phyloP scores from a whole-genome alignment of 2,888 invertebrate species.

The Xestia rhomboidea region DNA sequence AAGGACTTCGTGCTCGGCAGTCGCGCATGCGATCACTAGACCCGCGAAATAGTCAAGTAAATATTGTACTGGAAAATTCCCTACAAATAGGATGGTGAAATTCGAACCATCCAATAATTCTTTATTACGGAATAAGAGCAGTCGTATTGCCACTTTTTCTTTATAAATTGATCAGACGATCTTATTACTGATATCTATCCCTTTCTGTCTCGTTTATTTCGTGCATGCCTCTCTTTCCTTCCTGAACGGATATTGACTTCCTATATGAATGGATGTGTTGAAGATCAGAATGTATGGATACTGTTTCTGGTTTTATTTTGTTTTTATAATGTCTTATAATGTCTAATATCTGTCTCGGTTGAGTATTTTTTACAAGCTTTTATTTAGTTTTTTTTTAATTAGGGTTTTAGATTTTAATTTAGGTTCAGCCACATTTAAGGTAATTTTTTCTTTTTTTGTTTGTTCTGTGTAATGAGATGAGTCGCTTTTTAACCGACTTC shows the following conservation, averaged over 20 bases:
- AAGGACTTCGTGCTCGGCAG: too few relatives aligned
- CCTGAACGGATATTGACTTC: conserved; percentile 71
- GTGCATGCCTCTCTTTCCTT: conserved; percentile 34
- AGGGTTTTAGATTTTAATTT: neutral
- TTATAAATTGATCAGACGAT: conserved; percentile 58
- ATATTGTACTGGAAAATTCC: neutral
- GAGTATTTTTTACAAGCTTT: too few relatives aligned
- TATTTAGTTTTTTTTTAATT: neutral
- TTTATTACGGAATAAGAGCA: conserved; percentile 30
- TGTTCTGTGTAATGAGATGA: neutral
- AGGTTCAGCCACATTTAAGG: neutral
- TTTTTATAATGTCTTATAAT: neutral
- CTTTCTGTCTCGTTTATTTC: conserved; percentile 6
- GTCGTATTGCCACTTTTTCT: conserved; percentile 57
- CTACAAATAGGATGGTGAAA: conserved; percentile 18
- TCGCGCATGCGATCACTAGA: neutral
- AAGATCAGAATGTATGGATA: conserved; percentile 28
- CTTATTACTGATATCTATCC: conserved; percentile 37
- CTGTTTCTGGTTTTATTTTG: conserved; percentile 12
- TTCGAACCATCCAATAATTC: conserved; percentile 40
- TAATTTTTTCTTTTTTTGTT: neutral
- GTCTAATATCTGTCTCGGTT: neutral
- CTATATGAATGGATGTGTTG: conserved; percentile 49
- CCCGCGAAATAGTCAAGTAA: neutral
- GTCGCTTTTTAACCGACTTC: too few relatives aligned